Evolutionary conservation across 2,888 invertebrate species (phyloP), one percentile per base, ranked within the genome.

Genomic region (Drosophila longiperda): DNA sequence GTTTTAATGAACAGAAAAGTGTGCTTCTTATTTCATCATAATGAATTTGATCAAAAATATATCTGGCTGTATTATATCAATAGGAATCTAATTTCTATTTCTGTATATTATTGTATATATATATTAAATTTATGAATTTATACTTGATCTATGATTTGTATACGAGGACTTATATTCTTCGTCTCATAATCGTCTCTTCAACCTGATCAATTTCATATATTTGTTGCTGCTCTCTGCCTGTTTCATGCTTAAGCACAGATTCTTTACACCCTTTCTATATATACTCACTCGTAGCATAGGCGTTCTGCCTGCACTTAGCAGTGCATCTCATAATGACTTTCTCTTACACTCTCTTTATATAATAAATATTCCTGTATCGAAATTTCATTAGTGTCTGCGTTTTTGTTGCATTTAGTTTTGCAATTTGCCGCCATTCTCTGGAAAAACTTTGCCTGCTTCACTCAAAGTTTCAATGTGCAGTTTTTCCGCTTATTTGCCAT

Each of bases 351-450:
- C 3, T 23, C n/a, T 40, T 8, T 8, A 40, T 12, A 26, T 8
- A 26, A 26, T 6, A 17, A 36, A 26, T 11, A 29, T 3, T 26
- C 26, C 4, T 3, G 3, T 3, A 91, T 91, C 84, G 89, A 90
- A 91, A 90, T 90, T 91, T 91, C 91, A 91, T 91, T 91, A 91
- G 70, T 79, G 87, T 91, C 90, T 90, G 77, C 82, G 75, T 82
- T 87, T 83, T 78, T 87, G 84, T 87, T 67, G 77, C 77, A 83
- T 89, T 83, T 72, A 80, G 83, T 79, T 86, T 83, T 73, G 73
- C 84, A 87, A 72, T 77, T 75, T 77, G 62, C 80, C 68, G 69
- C 67, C 62, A 70, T 70, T 49, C 65, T 45, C 26, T 49, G 23
- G 32, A 36, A 69, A 75, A 84, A 72, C 66, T 84, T 75, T 34